Evolutionary conservation across 2,113 vertebrate genomes (phyloP).

Genomic region (Rana temporaria): DNA sequence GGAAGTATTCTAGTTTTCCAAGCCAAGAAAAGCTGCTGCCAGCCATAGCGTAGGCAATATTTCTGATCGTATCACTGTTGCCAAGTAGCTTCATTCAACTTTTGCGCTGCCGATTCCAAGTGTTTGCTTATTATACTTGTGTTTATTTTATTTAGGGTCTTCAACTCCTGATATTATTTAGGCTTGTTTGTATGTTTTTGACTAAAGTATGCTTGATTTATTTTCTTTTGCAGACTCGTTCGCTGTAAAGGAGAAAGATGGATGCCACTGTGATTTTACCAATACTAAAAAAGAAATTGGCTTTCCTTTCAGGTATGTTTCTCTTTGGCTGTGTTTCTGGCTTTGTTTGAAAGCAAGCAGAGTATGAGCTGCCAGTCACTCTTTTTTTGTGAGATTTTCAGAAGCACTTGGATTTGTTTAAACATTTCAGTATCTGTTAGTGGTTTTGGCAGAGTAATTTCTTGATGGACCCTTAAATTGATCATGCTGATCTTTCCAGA

Average conservation of each 20-base stretch:
- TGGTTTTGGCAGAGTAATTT: conserved; percentile 39
- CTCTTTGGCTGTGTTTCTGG: conserved; percentile 17
- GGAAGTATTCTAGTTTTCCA: no score
- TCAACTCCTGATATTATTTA: background rate
- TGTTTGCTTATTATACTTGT: background rate
- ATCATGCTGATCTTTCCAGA: conserved; percentile 29
- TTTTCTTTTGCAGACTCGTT: conserved; percentile 70
- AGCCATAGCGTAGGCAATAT: no score
- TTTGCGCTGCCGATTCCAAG: background rate
- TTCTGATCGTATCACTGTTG: no score
- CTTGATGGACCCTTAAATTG: conserved; percentile 53
- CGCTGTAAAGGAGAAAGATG: conserved; percentile 73
- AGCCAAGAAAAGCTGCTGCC: no score
- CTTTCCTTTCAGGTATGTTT: conserved; percentile 94
- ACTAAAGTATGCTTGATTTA: conserved; percentile 21
- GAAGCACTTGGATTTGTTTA: conserved; percentile 31
- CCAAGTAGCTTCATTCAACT: no score
- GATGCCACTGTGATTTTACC: conserved; percentile 91
- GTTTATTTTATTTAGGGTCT: background rate
- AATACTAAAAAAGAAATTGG: conserved; percentile 94
- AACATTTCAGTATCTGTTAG: conserved; percentile 28
- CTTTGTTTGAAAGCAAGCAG: background rate
- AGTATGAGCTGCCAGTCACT: background rate
- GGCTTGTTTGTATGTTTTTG: background rate
- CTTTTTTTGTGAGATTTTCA: conserved; percentile 44